A percentile compares a stretch with the other conserved stretches of the same genome.
Evolutionary conservation across 2,888 invertebrate species (phyloP).

Genomic region (Pandemis heparana): DNA sequence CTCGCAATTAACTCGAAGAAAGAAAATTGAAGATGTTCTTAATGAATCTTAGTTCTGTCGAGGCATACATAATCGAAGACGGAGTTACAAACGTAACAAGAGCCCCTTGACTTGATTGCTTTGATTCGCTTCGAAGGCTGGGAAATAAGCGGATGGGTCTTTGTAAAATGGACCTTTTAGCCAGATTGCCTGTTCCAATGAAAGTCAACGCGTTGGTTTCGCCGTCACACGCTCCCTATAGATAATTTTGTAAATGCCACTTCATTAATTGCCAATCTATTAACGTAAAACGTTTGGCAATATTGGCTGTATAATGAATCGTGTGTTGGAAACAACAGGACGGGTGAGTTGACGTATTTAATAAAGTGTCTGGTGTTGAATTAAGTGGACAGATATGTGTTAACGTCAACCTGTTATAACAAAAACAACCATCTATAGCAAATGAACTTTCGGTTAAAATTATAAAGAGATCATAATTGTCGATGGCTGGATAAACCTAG

Average conservation of each 20-base stretch:
- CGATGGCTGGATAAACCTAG: too few relatives aligned
- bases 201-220: slow-evolving; percentile 41
- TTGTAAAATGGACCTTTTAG: slow-evolving; percentile 53
- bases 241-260: slow-evolving; percentile 46
- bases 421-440: too few relatives aligned
- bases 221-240: slow-evolving; percentile 47
- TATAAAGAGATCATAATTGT: too few relatives aligned
- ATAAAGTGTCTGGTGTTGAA: not conserved
- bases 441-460: too few relatives aligned
- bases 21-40: slow-evolving; percentile 14
- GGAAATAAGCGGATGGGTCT: slow-evolving; percentile 14
- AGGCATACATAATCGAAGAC: slow-evolving; percentile 34
- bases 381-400: not conserved
- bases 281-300: slow-evolving; percentile 23
- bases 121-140: not conserved
- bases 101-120: slow-evolving; percentile 12
- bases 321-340: not conserved
- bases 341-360: not conserved
- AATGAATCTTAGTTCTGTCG: slow-evolving; percentile 34
- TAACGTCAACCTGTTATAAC: too few relatives aligned
- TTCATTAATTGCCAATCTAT: slow-evolving; percentile 42
- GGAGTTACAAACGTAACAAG: slow-evolving; percentile 16
- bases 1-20: slow-evolving; percentile 10
- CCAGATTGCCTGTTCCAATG: slow-evolving; percentile 51
- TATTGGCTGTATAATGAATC: slow-evolving; percentile 12